phyloP scores from a whole-genome alignment of 2,888 invertebrate species.

The Drosophila lacicola region DNA sequence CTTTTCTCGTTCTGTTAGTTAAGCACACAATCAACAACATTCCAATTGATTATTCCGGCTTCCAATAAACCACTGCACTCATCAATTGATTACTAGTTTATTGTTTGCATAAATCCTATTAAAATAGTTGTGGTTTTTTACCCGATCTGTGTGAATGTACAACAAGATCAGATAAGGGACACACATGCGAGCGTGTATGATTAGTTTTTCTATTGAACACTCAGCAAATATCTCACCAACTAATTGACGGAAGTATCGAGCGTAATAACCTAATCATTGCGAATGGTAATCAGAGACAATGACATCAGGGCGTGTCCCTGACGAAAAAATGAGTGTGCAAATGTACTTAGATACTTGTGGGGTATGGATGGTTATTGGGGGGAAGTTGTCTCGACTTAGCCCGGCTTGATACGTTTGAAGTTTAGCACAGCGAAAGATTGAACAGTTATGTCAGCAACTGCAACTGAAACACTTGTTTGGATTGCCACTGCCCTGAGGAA shows the following conservation, averaged over 20 bases:
- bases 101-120: conserved; percentile 59
- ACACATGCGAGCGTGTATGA: conserved; percentile 29
- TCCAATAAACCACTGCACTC: conserved; percentile 34
- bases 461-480: conserved; percentile 47
- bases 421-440: conserved; percentile 17
- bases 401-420: conserved; percentile 16
- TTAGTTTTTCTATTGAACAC: conserved; percentile 64
- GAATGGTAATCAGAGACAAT: conserved; percentile 35
- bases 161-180: conserved; percentile 72
- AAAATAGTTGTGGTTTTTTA: conserved; percentile 72
- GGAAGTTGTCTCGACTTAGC: not conserved
- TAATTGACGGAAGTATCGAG: conserved; percentile 65
- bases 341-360: not conserved
- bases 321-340: conserved; percentile 33
- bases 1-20: not conserved
- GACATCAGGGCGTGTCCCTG: conserved; percentile 51
- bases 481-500: conserved; percentile 2
- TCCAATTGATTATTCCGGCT: conserved; percentile 52
- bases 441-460: conserved; percentile 60
- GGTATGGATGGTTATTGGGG: not conserved
- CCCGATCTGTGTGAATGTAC: conserved; percentile 64
- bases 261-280: conserved; percentile 75
- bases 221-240: conserved; percentile 21
- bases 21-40: conserved; percentile 31
- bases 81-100: conserved; percentile 46